Conservation (phyloP, 2,888 invertebrate species). For the Odontocerum albicorne region DNA sequence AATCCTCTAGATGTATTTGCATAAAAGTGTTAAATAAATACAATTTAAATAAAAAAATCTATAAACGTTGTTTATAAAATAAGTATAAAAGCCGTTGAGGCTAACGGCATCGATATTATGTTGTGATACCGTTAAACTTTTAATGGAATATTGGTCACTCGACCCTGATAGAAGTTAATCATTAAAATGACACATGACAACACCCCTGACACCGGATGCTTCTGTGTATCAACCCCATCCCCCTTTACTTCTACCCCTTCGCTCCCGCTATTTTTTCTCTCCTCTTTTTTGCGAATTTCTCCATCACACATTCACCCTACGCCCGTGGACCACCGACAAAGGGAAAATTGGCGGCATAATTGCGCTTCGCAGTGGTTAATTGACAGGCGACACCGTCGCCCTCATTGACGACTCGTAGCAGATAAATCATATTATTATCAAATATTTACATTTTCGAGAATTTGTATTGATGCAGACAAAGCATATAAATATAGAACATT, state of each 20-base stretch:
- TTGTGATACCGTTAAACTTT: too few relatives aligned
- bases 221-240: too few relatives aligned
- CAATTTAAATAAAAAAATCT: too few relatives aligned
- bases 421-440: background rate
- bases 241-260: too few relatives aligned
- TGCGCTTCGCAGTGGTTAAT: constrained; percentile 27
- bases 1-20: too few relatives aligned
- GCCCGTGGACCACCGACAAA: constrained; percentile 40
- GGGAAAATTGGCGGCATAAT: constrained; percentile 30
- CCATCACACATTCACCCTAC: constrained; percentile 39
- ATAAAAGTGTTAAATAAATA: too few relatives aligned
- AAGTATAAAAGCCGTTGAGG: too few relatives aligned
- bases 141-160: constrained; percentile 6
- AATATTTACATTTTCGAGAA: too few relatives aligned
- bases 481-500: background rate
- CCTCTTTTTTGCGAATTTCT: constrained; percentile 43
- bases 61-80: too few relatives aligned
- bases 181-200: constrained; percentile 17
- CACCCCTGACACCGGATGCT: background rate
- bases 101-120: too few relatives aligned
- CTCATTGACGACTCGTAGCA: constrained; percentile 10
- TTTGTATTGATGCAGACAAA: too few relatives aligned
- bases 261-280: constrained; percentile 37
- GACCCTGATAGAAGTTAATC: constrained; percentile 1
- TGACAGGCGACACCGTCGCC: constrained; percentile 30